Evolutionary conservation across 1,140 invertebrate genomes (phyloP), one percentile per base, ranked within the genome.

Genomic region (Pogonus chalceus): DNA sequence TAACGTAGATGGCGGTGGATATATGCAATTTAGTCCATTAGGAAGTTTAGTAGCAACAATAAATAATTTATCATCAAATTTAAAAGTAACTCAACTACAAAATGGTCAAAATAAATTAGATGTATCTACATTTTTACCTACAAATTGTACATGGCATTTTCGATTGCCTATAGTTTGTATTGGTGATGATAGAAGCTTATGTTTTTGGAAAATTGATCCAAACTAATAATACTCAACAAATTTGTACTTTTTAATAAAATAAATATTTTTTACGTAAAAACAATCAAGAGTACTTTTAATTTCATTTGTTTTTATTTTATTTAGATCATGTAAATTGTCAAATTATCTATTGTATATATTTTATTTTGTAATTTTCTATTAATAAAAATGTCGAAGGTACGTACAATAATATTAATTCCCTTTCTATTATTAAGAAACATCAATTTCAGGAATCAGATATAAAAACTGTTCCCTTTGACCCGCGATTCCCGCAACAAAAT

Each of bases 401-500:
- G n/a, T 31, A 31, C 26, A 31, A 31, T 31, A 31, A 7, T 7
- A 7, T 31, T 31, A 7, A 31, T 31, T 31, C n/a, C n/a, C n/a
- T 31, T 7, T 31, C 26, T 31, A 31, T 31, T 31, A 31, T 31
- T 31, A 31, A 7, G 14, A 31, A 7, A 7, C 26, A 31, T 31
- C 14, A 7, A 31, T 31, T 31, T 31, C 4, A 31, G 60, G 67
- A 65, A 35, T n/a, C n/a, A n/a, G 70, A 76, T n/a, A 68, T 82
- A 64, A 77, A 80, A 75, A 92, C 91, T 31, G 87, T 88, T 59
- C 93, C 92, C 47, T 94, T 92, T 65, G 95, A 98, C 79, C 88
- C 95, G 64, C 82, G 95, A 61, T 98, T 97, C 71, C 95, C 95
- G 55, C 97, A 97, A 70, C 80, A 83, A 66, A 98, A 98, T 72